These are phyloP conservation scores for Sipha maydis DNA, from an alignment of 2,888 invertebrate species.

Conservation along the genomic window DNA sequence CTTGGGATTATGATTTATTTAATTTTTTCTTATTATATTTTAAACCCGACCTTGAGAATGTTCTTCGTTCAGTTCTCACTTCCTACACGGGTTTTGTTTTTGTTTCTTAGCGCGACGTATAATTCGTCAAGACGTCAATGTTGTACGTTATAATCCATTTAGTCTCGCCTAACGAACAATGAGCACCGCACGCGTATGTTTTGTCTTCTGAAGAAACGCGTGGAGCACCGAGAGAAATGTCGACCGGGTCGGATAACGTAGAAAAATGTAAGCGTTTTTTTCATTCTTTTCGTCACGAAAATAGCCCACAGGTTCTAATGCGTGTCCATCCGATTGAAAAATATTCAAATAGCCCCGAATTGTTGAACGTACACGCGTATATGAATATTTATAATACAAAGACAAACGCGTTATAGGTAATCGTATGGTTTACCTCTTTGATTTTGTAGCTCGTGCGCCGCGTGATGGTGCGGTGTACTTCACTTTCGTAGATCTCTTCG, in stretches of 20 bases:
- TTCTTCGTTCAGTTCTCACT: slow-evolving; percentile 32
- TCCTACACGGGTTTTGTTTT: slow-evolving; percentile 33
- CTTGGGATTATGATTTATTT: not conserved
- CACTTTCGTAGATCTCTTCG: slow-evolving; percentile 77
- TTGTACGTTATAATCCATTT: not conserved
- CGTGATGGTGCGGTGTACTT: slow-evolving; percentile 77
- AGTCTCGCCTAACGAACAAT: slow-evolving; percentile 11
- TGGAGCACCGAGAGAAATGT: too few relatives aligned
- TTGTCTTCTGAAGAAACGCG: not conserved
- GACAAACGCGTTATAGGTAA: not conserved
- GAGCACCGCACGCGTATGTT: not conserved
- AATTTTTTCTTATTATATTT: not conserved
- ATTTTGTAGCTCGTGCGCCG: slow-evolving; percentile 76
- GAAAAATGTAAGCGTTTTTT: too few relatives aligned
- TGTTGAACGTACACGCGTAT: not conserved
- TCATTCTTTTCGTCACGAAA: too few relatives aligned
- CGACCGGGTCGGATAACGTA: too few relatives aligned
- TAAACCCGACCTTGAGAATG: not conserved
- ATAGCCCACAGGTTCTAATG: too few relatives aligned
- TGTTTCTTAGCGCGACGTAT: not conserved
- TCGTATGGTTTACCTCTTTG: slow-evolving; percentile 74
- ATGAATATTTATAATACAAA: not conserved
- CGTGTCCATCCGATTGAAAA: too few relatives aligned
- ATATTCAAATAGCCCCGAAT: not conserved
- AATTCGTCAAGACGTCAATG: slow-evolving; percentile 7